Conservation (phyloP, 2,113 vertebrate genomes). For the Phylloscopus whistleri region DNA sequence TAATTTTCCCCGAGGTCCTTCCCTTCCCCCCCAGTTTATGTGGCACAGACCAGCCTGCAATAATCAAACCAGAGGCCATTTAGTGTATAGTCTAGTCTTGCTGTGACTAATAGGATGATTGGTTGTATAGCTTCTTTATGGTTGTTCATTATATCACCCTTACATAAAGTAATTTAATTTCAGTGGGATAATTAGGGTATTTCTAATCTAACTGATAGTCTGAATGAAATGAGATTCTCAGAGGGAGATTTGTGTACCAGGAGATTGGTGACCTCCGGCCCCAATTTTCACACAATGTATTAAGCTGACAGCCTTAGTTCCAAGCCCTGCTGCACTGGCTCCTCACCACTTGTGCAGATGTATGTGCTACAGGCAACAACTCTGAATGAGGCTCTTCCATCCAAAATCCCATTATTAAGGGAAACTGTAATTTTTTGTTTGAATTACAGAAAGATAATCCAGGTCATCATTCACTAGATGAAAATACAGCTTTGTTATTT, state of each 20-base stretch:
- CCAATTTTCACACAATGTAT: conserved; percentile 81
- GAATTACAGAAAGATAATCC: not conserved
- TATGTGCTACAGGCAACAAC: conserved; percentile 7
- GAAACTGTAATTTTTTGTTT: conserved; percentile 24
- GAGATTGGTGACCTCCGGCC: conserved; percentile 78
- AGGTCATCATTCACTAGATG: not conserved
- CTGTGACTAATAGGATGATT: conserved; percentile 87
- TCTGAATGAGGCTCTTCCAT: conserved; percentile 13
- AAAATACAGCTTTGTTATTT: not conserved
- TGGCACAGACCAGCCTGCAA: conserved; percentile 58
- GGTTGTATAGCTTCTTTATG: conserved; percentile 81
- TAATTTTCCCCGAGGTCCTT: not conserved
- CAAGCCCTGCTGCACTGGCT: conserved; percentile 50
- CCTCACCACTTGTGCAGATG: conserved; percentile 34
- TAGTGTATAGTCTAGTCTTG: conserved; percentile 76
- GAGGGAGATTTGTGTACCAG: conserved; percentile 78
- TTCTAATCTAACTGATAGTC: conserved; percentile 86
- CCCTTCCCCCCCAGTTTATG: conserved; percentile 14
- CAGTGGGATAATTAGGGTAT: conserved; percentile 86
- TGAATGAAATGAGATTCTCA: conserved; percentile 86
- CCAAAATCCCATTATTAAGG: conserved; percentile 27
- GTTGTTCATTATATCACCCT: conserved; percentile 83
- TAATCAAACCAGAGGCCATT: conserved; percentile 73
- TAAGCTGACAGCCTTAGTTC: conserved; percentile 73
- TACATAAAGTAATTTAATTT: conserved; percentile 87